Evolutionary conservation across 2,888 invertebrate species (phyloP).

Genomic region (Ornithoptera alexandrae): DNA sequence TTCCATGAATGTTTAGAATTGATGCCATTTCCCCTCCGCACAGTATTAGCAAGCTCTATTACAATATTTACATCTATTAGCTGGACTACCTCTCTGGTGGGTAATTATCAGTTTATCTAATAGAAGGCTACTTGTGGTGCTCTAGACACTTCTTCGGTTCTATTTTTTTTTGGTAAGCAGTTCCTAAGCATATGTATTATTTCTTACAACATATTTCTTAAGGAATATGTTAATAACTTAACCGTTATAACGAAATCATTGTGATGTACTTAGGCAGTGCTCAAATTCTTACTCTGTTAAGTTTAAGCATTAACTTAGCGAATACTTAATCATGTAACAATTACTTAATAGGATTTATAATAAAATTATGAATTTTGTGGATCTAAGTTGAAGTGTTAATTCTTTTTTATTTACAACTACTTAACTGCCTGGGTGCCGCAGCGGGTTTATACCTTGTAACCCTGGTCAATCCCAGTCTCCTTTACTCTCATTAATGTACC

Average conservation of each 20-base stretch:
- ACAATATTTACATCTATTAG: background rate
- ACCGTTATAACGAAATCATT: constrained; percentile 25
- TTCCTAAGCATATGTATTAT: constrained; percentile 28
- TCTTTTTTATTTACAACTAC: constrained; percentile 2
- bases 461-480: too few species aligned
- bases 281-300: constrained; percentile 34
- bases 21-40: background rate
- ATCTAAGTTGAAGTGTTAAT: background rate
- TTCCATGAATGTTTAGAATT: background rate
- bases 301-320: constrained; percentile 26
- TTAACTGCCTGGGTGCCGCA: background rate
- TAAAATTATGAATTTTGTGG: constrained; percentile 23
- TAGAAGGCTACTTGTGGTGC: constrained; percentile 12
- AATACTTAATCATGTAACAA: constrained; percentile 27
- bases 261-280: constrained; percentile 37
- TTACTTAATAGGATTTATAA: constrained; percentile 28
- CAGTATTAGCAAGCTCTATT: background rate
- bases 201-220: constrained; percentile 12
- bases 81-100: background rate
- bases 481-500: too few species aligned
- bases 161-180: constrained; percentile 23
- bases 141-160: constrained; percentile 16
- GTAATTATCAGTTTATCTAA: background rate
- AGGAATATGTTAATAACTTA: constrained; percentile 16
- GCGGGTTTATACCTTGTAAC: too few species aligned